These are phyloP conservation scores for Melipona bicolor DNA, from an alignment of 2,888 invertebrate genomes.

Conservation along the genomic window DNA sequence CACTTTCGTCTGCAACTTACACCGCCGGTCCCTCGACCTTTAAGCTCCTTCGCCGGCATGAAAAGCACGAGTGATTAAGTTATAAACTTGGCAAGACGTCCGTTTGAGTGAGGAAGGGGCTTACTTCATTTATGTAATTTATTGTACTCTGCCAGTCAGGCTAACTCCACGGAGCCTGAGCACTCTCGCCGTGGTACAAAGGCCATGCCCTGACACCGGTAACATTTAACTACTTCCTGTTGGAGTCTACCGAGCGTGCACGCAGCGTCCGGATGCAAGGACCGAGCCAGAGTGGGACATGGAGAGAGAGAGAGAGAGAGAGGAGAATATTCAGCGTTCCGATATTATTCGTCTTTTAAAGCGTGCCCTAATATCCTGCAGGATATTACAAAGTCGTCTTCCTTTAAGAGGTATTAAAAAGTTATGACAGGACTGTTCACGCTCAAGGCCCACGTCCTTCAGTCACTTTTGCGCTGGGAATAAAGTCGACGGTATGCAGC, in stretches of 20 bases:
- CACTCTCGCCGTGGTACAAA: slow-evolving; percentile 65
- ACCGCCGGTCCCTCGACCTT: slow-evolving; percentile 31
- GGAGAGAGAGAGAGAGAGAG: neutral
- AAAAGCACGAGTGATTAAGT: slow-evolving; percentile 77
- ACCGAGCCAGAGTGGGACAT: slow-evolving; percentile 1
- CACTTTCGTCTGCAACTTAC: slow-evolving; percentile 38
- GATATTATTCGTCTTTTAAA: slow-evolving; percentile 63
- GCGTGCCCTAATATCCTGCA: slow-evolving; percentile 43
- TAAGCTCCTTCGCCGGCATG: slow-evolving; percentile 59
- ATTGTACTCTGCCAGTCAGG: slow-evolving; percentile 76
- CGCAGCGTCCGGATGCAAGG: slow-evolving; percentile 34
- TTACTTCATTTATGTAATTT: slow-evolving; percentile 81
- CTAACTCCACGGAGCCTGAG: slow-evolving; percentile 66
- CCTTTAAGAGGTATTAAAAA: slow-evolving; percentile 49
- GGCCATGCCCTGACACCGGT: slow-evolving; percentile 72
- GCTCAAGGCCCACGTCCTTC: slow-evolving; percentile 28
- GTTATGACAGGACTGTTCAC: slow-evolving; percentile 45
- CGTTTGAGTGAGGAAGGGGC: slow-evolving; percentile 73
- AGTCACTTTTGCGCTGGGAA: slow-evolving; percentile 34
- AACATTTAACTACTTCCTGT: slow-evolving; percentile 78
- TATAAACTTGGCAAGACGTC: slow-evolving; percentile 79
- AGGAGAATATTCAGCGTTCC: slow-evolving; percentile 41
- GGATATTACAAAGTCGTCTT: slow-evolving; percentile 52
- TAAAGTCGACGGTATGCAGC: slow-evolving; percentile 40
- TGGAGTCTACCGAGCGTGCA: slow-evolving; percentile 68